Base-by-base conservation (phyloP, 2,113 vertebrate genomes). In the Benitochromis conjunctus region DNA sequence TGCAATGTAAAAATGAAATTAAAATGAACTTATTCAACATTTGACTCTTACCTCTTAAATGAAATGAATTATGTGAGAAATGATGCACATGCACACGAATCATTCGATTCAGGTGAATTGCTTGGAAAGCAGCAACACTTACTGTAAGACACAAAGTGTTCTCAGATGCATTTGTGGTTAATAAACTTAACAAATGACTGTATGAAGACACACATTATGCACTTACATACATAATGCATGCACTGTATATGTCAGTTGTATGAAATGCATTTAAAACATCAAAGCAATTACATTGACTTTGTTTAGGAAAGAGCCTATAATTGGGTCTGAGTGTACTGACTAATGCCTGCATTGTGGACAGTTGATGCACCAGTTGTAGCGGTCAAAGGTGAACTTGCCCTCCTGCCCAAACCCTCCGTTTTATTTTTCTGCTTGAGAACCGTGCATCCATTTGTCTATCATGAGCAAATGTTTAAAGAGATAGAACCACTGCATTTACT, bases 251-350 rank as follows among this genome's bases (percentile, higher is more conserved):
- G 76, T 83, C 74, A 87, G 51, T 34, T 91, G n/a, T 87, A 89
- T 91, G 78, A 91, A 92, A 85, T 91, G 53, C 79, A 36, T 93
- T 43, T 79, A 57, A 83, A 90, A 91, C 92, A 60, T 76, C 81
- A 86, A 87, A 86, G 79, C 34, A 18, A 91, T 93, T 89, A 93
- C 62, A 69, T 41, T 62, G 88, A 83, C 79, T 71, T 53, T 31
- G 46, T 76, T 54, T 79, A 91, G 66, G 81, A 85, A 86, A 79
- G 46, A 85, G 41, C 66, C 79, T 82, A 87, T 95, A 96, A 95
- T 95, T 93, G 86, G 94, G 69, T 93, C 86, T 93, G 91, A 91
- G 83, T 53, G 74, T 94, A 95, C 94, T 93, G 95, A 95, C 86
- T 64, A 69, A 78, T 78, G 78, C 54, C 80, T 80, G 83, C 5